These are phyloP conservation scores for Halisarca cf. caerulea DNA, from an alignment of 37 sponge, comb jelly and placozoan genomes.

Conservation along the genomic window DNA sequence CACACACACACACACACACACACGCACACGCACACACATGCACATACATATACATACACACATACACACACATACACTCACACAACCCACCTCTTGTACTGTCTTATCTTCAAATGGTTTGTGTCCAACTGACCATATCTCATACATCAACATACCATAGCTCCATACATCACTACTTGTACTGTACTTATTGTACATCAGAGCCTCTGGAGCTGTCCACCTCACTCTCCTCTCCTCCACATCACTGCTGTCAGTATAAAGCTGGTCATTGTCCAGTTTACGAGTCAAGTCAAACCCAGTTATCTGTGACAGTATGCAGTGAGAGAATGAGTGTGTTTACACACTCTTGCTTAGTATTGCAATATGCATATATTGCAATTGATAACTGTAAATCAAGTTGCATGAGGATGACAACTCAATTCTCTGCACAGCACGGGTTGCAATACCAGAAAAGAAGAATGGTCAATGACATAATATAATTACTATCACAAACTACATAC, in stretches of 20 bases:
- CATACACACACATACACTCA: too few relatives aligned
- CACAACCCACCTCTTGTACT: background rate
- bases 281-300: background rate
- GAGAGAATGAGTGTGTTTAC: too few relatives aligned
- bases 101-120: background rate
- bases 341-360: background rate
- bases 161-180: background rate
- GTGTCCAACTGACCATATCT: constrained; percentile 15
- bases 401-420: too few relatives aligned
- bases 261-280: background rate
- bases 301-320: background rate
- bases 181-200: background rate
- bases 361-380: too few relatives aligned
- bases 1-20: too few relatives aligned
- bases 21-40: too few relatives aligned
- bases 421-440: too few relatives aligned
- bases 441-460: too few relatives aligned
- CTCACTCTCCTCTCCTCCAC: background rate
- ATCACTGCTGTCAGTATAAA: background rate
- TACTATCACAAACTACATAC: too few relatives aligned
- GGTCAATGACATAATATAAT: too few relatives aligned
- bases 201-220: background rate
- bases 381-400: too few relatives aligned
- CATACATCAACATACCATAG: background rate
- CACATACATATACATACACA: too few relatives aligned